Evolutionary conservation across 1,140 invertebrate genomes (phyloP).

Genomic region (Rhopalosiphum padi): DNA sequence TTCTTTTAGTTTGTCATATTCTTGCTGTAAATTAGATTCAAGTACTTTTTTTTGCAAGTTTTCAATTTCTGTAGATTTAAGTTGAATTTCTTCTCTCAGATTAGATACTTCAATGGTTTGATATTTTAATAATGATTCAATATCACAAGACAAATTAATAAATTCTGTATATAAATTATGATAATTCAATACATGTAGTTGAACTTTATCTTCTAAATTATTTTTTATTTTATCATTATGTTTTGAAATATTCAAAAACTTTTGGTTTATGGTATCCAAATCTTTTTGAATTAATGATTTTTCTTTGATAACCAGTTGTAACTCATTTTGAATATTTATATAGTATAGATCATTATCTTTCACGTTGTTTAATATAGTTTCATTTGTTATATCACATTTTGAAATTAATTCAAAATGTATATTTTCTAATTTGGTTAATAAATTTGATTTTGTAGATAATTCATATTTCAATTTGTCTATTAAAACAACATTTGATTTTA

Average conservation of each 20-base stretch:
- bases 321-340: neutral
- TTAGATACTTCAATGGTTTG: neutral
- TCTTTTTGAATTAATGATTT: neutral
- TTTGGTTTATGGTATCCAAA: neutral
- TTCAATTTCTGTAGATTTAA: conserved; percentile 3
- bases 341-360: neutral
- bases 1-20: conserved; percentile 37
- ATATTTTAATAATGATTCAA: conserved; percentile 21
- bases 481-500: conserved; percentile 7
- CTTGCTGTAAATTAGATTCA: neutral
- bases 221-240: neutral
- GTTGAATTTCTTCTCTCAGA: neutral
- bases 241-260: neutral
- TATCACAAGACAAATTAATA: neutral
- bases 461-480: conserved; percentile 11
- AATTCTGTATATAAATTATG: conserved; percentile 11
- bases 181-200: neutral
- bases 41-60: neutral
- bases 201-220: neutral
- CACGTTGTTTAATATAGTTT: neutral
- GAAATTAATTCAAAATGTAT: neutral
- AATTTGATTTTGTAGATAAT: conserved; percentile 23
- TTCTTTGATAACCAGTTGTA: neutral
- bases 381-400: conserved; percentile 1
- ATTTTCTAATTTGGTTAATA: neutral